phyloP scores from a whole-genome alignment of 2,113 vertebrate genomes.

The Silurus meridionalis region DNA sequence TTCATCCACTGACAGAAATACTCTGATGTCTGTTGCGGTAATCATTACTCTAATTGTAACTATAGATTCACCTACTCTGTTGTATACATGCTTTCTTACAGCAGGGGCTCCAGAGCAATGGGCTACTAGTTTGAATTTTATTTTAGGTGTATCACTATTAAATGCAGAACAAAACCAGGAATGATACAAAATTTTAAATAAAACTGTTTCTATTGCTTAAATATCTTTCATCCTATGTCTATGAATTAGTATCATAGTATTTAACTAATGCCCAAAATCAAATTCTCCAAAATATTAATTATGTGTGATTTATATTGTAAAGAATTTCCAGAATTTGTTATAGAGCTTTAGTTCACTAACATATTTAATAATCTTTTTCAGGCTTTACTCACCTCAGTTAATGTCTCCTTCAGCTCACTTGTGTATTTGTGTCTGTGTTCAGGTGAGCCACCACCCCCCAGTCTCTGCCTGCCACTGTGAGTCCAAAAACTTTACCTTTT shows the following conservation, averaged over 20 bases:
- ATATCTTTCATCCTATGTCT: not conserved
- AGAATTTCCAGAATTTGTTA: not conserved
- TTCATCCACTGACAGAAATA: not conserved
- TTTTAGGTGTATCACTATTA: not conserved
- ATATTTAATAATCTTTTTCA: not conserved
- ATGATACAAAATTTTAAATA: not conserved
- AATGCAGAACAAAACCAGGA: not conserved
- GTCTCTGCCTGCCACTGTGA: conserved; percentile 99
- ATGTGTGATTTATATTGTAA: not conserved
- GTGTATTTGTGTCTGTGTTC: conserved; percentile 42
- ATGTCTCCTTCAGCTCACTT: not conserved
- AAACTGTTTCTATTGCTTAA: not conserved
- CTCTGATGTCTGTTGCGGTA: not conserved
- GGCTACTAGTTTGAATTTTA: not conserved
- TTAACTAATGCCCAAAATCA: not conserved
- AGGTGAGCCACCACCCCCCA: conserved; percentile 99
- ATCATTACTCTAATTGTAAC: not conserved
- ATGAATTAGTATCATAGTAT: not conserved
- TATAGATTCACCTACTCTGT: not conserved
- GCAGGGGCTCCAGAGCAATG: not conserved
- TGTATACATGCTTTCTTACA: not conserved
- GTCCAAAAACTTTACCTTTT: conserved; percentile 99
- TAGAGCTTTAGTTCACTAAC: not conserved
- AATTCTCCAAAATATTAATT: conserved; percentile 3
- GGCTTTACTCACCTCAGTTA: not conserved